Percentiles rank a stretch among this genome's conserved stretches.
phyloP scores from a whole-genome alignment of 2,888 invertebrate species.

The Patella caerulea region DNA sequence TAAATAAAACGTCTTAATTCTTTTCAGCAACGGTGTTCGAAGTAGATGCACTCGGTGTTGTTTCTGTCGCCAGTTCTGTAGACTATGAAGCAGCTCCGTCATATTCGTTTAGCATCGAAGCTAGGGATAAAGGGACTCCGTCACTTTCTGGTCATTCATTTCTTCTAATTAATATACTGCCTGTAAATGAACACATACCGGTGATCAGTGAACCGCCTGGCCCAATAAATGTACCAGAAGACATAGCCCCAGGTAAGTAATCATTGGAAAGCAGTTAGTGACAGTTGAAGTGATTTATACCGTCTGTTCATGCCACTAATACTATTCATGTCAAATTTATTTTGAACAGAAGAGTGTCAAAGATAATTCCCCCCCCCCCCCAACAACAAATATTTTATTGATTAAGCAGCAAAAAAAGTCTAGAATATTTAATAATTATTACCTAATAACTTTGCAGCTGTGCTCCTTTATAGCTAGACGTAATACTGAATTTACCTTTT shows the following conservation, averaged over 20 bases:
- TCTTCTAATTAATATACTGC: constrained; percentile 37
- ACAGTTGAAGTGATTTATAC: no score
- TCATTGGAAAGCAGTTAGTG: no score
- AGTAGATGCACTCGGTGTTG: constrained; percentile 28
- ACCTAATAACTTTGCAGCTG: no score
- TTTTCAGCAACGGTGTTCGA: constrained; percentile 12
- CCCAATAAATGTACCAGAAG: constrained; percentile 34
- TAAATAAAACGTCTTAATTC: not conserved
- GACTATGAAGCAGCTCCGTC: constrained; percentile 39
- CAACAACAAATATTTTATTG: no score
- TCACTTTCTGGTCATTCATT: constrained; percentile 38
- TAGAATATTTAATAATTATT: no score
- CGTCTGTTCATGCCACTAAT: no score
- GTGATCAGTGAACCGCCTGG: constrained; percentile 32
- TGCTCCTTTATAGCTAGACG: no score
- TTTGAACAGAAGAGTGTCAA: no score
- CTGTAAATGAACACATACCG: constrained; percentile 47
- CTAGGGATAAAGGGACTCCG: constrained; percentile 43
- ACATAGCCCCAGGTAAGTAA: constrained; percentile 35
- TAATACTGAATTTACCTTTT: not conserved
- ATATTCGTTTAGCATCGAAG: constrained; percentile 42
- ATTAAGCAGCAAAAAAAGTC: no score
- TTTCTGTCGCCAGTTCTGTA: constrained; percentile 34
- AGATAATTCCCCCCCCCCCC: no score
- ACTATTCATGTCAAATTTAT: no score